Evolutionary conservation across 2,797 vertebrate genomes (phyloP).

Genomic region (Melopsittacus undulatus): DNA sequence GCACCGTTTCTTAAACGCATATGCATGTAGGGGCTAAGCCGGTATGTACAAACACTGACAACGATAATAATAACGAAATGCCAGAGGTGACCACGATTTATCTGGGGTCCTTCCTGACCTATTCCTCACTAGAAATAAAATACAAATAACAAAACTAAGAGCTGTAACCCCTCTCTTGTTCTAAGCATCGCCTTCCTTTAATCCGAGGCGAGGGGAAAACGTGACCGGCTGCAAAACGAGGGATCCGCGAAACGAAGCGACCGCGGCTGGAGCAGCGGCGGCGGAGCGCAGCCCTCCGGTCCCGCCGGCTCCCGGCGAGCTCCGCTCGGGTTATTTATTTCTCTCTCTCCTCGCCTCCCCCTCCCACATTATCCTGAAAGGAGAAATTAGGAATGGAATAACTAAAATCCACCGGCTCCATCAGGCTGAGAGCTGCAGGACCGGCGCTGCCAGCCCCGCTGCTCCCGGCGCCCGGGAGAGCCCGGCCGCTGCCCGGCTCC

Average conservation of each 20-base stretch:
- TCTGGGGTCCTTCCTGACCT: background rate
- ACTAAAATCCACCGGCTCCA: conserved; percentile 3
- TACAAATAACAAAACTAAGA: background rate
- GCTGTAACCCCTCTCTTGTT: background rate
- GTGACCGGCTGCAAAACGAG: background rate
- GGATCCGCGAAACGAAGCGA: background rate
- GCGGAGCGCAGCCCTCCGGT: background rate
- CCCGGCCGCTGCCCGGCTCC: background rate
- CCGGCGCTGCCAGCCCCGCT: background rate
- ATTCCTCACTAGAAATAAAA: background rate
- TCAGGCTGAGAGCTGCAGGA: conserved; percentile 39
- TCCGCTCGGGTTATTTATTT: conserved; percentile 23
- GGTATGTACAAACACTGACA: background rate
- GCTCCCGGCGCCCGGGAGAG: background rate
- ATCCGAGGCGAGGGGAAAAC: background rate
- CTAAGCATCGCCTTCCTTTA: background rate
- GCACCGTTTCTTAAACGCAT: background rate
- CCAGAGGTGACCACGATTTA: conserved; percentile 5
- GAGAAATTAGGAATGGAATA: background rate
- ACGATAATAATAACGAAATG: background rate
- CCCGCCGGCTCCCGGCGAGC: background rate
- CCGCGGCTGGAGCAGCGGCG: background rate
- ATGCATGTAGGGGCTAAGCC: background rate
- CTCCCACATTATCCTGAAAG: background rate
- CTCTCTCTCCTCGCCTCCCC: background rate